These are phyloP conservation scores for Fratercula arctica DNA, from an alignment of 2,797 vertebrate genomes.

Conservation along the genomic window DNA sequence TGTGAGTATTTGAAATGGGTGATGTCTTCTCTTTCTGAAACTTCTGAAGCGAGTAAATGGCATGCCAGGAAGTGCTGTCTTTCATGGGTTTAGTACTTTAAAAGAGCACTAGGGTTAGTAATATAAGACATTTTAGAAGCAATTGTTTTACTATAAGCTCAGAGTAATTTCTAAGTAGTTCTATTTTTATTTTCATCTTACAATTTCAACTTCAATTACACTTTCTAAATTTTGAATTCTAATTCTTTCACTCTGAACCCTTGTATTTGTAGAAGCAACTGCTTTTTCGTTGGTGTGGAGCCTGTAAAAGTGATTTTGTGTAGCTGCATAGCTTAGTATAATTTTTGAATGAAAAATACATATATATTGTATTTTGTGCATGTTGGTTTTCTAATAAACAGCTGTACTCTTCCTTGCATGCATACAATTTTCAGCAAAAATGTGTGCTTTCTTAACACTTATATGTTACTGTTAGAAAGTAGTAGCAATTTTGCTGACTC, in stretches of 20 bases:
- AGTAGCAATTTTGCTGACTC: background rate
- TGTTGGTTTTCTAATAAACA: background rate
- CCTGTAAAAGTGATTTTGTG: background rate
- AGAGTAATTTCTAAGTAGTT: background rate
- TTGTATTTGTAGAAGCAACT: background rate
- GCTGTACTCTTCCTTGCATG: background rate
- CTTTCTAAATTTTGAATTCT: background rate
- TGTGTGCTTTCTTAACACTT: background rate
- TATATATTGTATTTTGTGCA: background rate
- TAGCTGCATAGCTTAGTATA: background rate
- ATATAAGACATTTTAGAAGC: background rate
- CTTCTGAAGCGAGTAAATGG: background rate
- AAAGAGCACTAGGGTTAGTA: background rate
- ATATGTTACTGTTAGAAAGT: background rate
- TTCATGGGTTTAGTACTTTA: background rate
- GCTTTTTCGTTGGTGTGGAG: background rate
- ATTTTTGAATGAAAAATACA: background rate
- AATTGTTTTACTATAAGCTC: conserved; percentile 9
- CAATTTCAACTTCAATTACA: background rate
- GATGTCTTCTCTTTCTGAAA: background rate
- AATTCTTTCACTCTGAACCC: background rate
- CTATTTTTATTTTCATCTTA: background rate
- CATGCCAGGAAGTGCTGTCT: background rate
- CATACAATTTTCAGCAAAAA: background rate
- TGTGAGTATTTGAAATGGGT: conserved; percentile 84